Evolutionary conservation across 2,113 vertebrate genomes (phyloP), one percentile per base, ranked within the genome.

Genomic region (Elephas maximus): DNA sequence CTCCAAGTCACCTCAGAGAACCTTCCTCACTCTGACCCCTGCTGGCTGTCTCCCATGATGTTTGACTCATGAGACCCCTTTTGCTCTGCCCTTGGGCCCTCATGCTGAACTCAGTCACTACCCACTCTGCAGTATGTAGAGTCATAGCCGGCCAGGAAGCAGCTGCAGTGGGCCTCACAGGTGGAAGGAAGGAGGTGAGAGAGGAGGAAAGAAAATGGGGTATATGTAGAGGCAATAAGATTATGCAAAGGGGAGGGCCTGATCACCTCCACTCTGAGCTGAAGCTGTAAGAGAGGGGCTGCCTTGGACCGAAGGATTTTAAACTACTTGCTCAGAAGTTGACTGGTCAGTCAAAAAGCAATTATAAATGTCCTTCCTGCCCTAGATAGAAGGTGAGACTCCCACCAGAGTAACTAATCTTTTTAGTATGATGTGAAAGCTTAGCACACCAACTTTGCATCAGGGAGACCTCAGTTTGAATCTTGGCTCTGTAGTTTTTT

Each of bases 361-460:
- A 45, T 53, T 71, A 4, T 71, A 65, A 71, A 81, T 81, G 28
- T 5, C 1, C 44, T 83, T 76, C 33, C 17, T 87, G 10, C 60
- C 44, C 57, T 81, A 44, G 8, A 73, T 45, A 28, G 21, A 24
- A 76, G 65, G 6, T 57, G 53, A 67, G 8, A 26, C 5, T 69
- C 26, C 51, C 41, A 71, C 44, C 11, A 45, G 33, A 10, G 3
- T 33, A 82, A 63, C 48, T 71, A 17, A n/a, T 15, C 5, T 71
- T 17, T 71, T 71, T n/a, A 44, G 48, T 28, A 60, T 9, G 15
- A 74, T 79, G 18, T 45, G 63, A 94, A 85, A 83, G 67, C 90
- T 97, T 28, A 97, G 88, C 9, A 57, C 41, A 88, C 63, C 73
- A 96, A 51, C 18, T 76, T 78, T 79, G 48, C 28, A 26, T 62